Percentiles rank a stretch among this genome's conserved stretches.
phyloP scores from a whole-genome alignment of 2,113 vertebrate genomes.

The Cyanistes caeruleus region DNA sequence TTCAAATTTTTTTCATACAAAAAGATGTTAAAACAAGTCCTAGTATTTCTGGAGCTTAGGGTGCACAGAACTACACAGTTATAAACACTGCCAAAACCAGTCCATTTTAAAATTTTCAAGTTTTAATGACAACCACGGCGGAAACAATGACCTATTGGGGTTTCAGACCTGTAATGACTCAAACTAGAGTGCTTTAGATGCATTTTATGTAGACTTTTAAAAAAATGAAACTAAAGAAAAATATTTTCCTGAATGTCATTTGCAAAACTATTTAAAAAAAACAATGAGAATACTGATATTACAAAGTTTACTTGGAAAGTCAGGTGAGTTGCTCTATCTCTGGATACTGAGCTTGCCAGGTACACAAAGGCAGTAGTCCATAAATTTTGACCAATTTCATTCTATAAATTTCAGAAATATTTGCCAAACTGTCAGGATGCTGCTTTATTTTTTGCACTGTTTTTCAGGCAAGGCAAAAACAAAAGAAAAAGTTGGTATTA shows the following conservation, averaged over 20 bases:
- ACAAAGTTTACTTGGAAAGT: not conserved
- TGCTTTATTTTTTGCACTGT: not conserved
- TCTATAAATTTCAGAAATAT: not conserved
- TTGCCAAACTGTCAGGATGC: not conserved
- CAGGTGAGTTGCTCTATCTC: not conserved
- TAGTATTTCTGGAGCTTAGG: not conserved
- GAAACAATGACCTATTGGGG: not conserved
- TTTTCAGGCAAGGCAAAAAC: not conserved
- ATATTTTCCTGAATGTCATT: not conserved
- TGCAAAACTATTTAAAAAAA: not conserved
- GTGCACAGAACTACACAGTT: rapidly evolving
- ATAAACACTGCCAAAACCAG: not conserved
- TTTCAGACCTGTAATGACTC: not conserved
- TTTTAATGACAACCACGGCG: not conserved
- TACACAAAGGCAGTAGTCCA: not conserved
- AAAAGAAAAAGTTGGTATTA: not conserved
- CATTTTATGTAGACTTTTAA: not conserved
- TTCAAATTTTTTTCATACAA: not conserved
- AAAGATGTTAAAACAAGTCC: not conserved
- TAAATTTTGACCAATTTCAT: not conserved
- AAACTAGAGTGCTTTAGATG: not conserved
- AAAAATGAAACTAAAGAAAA: not conserved
- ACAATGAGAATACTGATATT: not conserved
- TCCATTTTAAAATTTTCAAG: not conserved
- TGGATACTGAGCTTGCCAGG: not conserved